phyloP scores from a whole-genome alignment of 2,113 vertebrate genomes.

The Dasyurus viverrinus region DNA sequence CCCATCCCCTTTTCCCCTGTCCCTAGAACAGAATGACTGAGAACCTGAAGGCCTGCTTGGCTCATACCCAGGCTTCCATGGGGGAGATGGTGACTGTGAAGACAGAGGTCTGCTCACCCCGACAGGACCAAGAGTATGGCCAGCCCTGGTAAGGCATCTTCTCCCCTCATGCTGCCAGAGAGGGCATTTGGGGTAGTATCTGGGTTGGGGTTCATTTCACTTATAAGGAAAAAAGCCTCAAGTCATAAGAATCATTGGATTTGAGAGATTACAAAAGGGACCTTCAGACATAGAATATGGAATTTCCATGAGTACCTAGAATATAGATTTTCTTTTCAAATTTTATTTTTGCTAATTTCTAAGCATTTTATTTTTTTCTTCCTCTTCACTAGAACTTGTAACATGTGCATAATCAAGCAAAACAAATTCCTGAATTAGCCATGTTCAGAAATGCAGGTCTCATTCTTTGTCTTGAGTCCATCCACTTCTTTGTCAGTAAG shows the following conservation, averaged over 20 bases:
- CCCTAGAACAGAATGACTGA: conserved; percentile 88
- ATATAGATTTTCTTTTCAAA: not conserved
- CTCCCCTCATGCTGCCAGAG: conserved; percentile 33
- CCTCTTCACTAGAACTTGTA: not conserved
- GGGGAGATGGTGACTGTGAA: conserved; percentile 88
- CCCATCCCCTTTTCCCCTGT: conserved; percentile 47
- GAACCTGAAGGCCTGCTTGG: conserved; percentile 88
- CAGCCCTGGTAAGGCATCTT: conserved; percentile 84
- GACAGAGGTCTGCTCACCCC: conserved; percentile 85
- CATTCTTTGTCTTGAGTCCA: not conserved
- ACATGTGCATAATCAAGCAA: not conserved
- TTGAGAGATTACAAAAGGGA: not conserved
- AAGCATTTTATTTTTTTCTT: not conserved
- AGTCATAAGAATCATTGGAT: not conserved
- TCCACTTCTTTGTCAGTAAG: not conserved
- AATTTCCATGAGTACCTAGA: not conserved
- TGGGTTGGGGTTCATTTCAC: not conserved
- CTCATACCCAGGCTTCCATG: conserved; percentile 84
- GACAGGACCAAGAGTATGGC: conserved; percentile 86
- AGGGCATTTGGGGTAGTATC: not conserved
- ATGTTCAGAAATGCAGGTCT: not conserved
- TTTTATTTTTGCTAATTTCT: not conserved
- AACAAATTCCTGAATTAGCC: not conserved
- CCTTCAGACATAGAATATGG: not conserved
- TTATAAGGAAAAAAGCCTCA: not conserved